Conservation (phyloP, 2,888 invertebrate genomes). For the Hipparchia semele region DNA sequence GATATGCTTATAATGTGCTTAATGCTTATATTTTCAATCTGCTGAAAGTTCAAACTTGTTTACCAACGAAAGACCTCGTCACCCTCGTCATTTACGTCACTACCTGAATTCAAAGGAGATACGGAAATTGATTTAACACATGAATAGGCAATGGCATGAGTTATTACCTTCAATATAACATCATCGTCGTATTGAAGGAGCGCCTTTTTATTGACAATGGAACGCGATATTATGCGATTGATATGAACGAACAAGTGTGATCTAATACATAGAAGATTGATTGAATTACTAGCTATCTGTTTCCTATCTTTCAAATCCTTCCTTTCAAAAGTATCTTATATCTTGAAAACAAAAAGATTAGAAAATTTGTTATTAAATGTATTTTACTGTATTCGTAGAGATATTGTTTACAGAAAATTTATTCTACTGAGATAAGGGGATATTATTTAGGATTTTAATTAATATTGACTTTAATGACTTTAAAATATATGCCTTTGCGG, state of each 20-base stretch:
- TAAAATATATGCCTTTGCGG: no score
- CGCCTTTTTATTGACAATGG: conserved; percentile 19
- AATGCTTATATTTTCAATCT: conserved; percentile 1
- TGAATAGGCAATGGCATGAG: conserved; percentile 17
- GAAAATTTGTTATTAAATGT: no score
- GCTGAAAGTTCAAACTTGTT: conserved; percentile 6
- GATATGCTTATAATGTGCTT: not conserved
- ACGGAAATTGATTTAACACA: conserved; percentile 15
- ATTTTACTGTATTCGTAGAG: no score
- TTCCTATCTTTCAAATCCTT: not conserved
- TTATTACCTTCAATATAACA: conserved; percentile 17
- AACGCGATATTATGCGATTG: conserved; percentile 3
- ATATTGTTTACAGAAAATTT: no score
- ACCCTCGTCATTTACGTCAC: conserved; percentile 10
- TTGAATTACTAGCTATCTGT: conserved; percentile 16
- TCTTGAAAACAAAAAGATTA: not conserved
- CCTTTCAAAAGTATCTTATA: not conserved
- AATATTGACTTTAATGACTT: no score
- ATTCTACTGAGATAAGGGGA: no score
- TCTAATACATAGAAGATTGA: conserved; percentile 2
- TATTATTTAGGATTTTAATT: no score
- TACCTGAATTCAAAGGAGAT: conserved; percentile 11
- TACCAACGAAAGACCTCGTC: not conserved
- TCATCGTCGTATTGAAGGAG: conserved; percentile 18
- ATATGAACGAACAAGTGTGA: conserved; percentile 9